A percentile compares a stretch with the other conserved stretches of the same genome.
phyloP scores from a whole-genome alignment of 1,140 invertebrate species.

The Cherax quadricarinatus region DNA sequence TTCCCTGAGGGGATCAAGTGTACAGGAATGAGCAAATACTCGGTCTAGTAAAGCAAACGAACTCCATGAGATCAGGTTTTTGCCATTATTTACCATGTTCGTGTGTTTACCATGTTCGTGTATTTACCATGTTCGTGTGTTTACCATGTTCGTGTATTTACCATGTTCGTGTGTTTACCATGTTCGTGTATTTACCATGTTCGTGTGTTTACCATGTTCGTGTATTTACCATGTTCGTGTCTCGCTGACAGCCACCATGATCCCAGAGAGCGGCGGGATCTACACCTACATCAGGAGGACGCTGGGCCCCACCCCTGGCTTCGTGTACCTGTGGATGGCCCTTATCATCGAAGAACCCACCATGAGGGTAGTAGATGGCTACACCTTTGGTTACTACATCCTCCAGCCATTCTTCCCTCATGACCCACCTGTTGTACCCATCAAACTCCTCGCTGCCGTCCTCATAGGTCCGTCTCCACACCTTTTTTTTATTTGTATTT shows the following conservation, averaged over 20 bases:
- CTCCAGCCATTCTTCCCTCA: slow-evolving; percentile 87
- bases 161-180: no score
- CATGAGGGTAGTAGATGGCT: slow-evolving; percentile 91
- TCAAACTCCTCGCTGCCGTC: slow-evolving; percentile 84
- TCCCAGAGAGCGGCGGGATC: slow-evolving; percentile 92
- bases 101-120: no score
- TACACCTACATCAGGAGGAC: slow-evolving; percentile 94
- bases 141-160: no score
- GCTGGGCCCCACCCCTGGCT: slow-evolving; percentile 94
- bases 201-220: no score
- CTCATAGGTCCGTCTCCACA: slow-evolving; percentile 83
- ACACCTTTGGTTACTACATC: slow-evolving; percentile 93
- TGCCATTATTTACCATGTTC: no score
- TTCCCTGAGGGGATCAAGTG: no score
- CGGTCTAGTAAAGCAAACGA: no score
- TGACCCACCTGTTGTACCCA: slow-evolving; percentile 82
- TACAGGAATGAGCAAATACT: no score
- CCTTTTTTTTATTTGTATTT: not conserved
- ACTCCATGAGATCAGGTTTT: no score
- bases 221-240: no score
- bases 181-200: no score
- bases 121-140: no score
- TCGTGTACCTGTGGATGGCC: slow-evolving; percentile 92
- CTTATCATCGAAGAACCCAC: slow-evolving; percentile 83
- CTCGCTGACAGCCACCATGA: slow-evolving; percentile 77